Evolutionary conservation across 1,140 invertebrate genomes (phyloP).

Genomic region (Dreissena polymorpha): DNA sequence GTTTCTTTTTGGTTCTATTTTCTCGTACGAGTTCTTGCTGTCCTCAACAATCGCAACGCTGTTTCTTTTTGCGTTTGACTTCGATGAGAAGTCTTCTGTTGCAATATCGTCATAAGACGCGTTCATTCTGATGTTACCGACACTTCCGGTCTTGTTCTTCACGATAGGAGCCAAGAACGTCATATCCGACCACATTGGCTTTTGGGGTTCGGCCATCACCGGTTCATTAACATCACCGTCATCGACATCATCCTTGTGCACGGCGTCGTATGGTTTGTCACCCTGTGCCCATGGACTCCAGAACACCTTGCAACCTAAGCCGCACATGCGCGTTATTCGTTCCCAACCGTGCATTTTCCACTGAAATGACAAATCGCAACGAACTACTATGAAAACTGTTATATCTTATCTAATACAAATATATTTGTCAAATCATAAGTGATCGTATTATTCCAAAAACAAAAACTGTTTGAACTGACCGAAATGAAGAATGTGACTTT

Average conservation of each 20-base stretch:
- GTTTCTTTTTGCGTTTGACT: background rate
- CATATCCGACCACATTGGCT: constrained; percentile 47
- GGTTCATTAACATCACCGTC: no score
- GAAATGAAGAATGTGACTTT: no score
- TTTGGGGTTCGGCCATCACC: background rate
- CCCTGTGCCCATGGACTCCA: constrained; percentile 35
- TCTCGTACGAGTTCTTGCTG: no score
- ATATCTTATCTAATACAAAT: no score
- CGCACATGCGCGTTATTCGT: constrained; percentile 30
- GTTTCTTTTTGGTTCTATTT: no score
- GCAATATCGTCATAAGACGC: background rate
- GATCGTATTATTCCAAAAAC: no score
- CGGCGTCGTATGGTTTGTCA: constrained; percentile 33
- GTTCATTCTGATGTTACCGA: constrained; percentile 23
- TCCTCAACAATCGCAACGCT: constrained; percentile 2
- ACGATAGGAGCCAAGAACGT: constrained; percentile 27
- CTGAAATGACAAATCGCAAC: constrained; percentile 19
- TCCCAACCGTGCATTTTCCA: constrained; percentile 50
- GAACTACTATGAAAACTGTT: no score
- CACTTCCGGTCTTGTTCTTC: constrained; percentile 38
- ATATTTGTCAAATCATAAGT: no score
- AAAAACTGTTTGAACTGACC: no score
- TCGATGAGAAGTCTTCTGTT: constrained; percentile 3
- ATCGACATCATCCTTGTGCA: constrained; percentile 41
- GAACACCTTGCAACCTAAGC: constrained; percentile 44